These are phyloP conservation scores for Tylochromis polylepis DNA, from an alignment of 2,113 vertebrate species.

Conservation along the genomic window DNA sequence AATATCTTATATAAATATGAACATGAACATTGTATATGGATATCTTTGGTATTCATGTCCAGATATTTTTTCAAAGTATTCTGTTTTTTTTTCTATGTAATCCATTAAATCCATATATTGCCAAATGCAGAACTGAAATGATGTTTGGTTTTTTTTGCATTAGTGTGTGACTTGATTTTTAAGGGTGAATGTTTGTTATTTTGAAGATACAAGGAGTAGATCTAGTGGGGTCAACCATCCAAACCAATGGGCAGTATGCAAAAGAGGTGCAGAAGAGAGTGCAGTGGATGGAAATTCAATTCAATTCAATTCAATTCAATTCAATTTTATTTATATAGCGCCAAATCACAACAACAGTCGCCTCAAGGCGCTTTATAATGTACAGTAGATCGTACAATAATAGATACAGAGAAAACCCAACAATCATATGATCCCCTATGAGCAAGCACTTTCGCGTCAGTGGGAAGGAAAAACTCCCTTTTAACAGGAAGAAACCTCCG, in stretches of 20 bases:
- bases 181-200: background rate
- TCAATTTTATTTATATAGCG: no score
- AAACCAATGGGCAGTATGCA: background rate
- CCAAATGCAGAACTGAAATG: background rate
- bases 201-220: background rate
- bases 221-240: background rate
- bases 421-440: no score
- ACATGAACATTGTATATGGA: background rate
- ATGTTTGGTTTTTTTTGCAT: background rate
- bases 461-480: no score
- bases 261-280: background rate
- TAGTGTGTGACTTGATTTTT: background rate
- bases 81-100: conserved; percentile 5
- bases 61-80: background rate
- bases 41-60: background rate
- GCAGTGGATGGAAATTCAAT: background rate
- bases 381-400: no score
- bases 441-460: no score
- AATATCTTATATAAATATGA: background rate
- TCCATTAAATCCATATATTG: background rate
- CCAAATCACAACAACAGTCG: no score
- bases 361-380: no score
- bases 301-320: no score
- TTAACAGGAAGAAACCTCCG: no score
- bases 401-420: no score